Evolutionary conservation across 1,140 invertebrate genomes (phyloP), one percentile per base, ranked within the genome.

Genomic region (Panagrolaimus sp.): DNA sequence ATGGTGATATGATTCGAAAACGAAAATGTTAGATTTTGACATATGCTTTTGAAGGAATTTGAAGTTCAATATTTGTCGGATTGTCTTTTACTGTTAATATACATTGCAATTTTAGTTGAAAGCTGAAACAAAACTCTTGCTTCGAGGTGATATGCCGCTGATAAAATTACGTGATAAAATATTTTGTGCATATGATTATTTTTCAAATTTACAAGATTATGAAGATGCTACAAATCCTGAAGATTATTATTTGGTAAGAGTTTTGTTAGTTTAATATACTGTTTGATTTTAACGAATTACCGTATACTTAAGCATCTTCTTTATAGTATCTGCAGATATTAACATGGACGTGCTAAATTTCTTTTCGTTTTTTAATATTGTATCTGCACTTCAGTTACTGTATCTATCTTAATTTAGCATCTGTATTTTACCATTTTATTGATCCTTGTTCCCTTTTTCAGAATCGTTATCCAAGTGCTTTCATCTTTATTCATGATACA

Each of bases 401-500:
- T 16, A 27, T 0, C 31, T 42, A 23, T 9, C 20, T 47, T n/a
- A n/a, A n/a, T n/a, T n/a, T n/a, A n/a, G n/a, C n/a, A n/a, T n/a
- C n/a, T n/a, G n/a, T n/a, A n/a, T 63, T 72, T 73, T 11, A 31
- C 65, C 62, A 13, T 23, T n/a, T 72, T 61, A 31, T 16, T 38
- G 16, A 73, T n/a, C 44, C 46, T 67, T 11, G 31, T 69, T 27
- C 67, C 69, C 44, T n/a, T 48, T 75, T 78, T 66, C 72, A 84
- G 84, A 80, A 84, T 67, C 64, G 79, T 16, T 85, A 75, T 72
- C 84, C 83, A 61, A 85, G 85, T 8, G 76, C 78, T 9, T 82
- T 84, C 73, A 82, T 86, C 64, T 85, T 84, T 72, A 83, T 86
- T 45, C 83, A 85, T 68, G 81, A 83, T 61, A 83, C 79, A 5